phyloP scores from a whole-genome alignment of 2,113 vertebrate species.

The Pygoscelis antarcticus region DNA sequence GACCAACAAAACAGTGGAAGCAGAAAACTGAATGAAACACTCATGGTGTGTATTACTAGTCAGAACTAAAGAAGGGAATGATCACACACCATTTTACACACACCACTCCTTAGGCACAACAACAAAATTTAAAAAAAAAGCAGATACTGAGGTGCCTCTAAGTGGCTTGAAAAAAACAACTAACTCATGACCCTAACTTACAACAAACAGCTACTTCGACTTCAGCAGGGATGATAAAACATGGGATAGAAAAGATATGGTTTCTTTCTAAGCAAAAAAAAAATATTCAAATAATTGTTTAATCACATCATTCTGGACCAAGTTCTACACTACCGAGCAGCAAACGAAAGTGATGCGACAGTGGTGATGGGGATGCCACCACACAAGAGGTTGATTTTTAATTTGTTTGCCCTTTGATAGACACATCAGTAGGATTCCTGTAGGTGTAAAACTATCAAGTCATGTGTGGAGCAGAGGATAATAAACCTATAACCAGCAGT shows the following conservation, averaged over 20 bases:
- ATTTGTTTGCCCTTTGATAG: neutral
- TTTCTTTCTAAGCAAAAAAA: neutral
- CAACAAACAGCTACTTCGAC: neutral
- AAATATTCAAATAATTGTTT: neutral
- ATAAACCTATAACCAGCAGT: neutral
- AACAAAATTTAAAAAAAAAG: neutral
- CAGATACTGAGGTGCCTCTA: neutral
- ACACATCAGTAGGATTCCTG: neutral
- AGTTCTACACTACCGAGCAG: neutral
- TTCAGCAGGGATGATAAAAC: neutral
- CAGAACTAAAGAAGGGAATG: neutral
- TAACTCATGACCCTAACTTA: neutral
- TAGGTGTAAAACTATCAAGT: neutral
- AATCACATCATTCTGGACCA: neutral
- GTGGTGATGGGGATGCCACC: neutral
- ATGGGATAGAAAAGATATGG: neutral
- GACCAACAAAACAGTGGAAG: neutral
- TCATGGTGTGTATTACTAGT: neutral
- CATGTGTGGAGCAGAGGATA: neutral
- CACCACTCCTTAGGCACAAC: neutral
- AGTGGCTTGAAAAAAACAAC: neutral
- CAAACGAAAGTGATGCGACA: neutral
- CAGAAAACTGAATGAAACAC: conserved; percentile 44
- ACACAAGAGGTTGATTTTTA: neutral
- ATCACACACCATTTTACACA: neutral